phyloP scores from a whole-genome alignment of 2,888 invertebrate genomes.

The Toxonevra muliebris region DNA sequence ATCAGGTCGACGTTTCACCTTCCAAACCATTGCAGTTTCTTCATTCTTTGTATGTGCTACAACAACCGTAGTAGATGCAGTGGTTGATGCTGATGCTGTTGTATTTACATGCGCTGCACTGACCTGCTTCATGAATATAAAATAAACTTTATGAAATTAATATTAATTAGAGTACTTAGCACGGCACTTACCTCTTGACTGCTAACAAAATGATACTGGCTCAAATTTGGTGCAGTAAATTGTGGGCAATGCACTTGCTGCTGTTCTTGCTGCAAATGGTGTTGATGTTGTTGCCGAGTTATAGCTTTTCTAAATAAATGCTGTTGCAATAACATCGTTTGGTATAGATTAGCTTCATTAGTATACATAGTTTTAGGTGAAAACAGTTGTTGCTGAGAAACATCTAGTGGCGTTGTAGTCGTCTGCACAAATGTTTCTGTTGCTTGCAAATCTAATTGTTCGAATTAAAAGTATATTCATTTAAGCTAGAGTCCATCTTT shows the following conservation, averaged over 20 bases:
- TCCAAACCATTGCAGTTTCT: slow-evolving; percentile 72
- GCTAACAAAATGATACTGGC: slow-evolving; percentile 70
- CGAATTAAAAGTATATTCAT: too few relatives aligned
- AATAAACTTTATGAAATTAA: too few relatives aligned
- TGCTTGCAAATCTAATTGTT: too few relatives aligned
- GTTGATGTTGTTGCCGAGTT: slow-evolving; percentile 48
- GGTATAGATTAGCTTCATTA: slow-evolving; percentile 73
- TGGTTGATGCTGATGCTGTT: slow-evolving; percentile 30
- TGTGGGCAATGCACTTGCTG: slow-evolving; percentile 48
- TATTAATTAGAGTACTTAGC: too few relatives aligned
- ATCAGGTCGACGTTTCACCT: slow-evolving; percentile 79
- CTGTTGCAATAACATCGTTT: slow-evolving; percentile 76
- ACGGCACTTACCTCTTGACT: slow-evolving; percentile 66
- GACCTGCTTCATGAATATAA: too few relatives aligned
- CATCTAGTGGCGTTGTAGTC: neutral
- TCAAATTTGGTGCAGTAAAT: slow-evolving; percentile 70
- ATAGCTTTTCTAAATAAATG: slow-evolving; percentile 68
- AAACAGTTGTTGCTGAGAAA: slow-evolving; percentile 18
- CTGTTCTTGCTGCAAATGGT: slow-evolving; percentile 30
- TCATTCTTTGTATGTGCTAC: slow-evolving; percentile 21
- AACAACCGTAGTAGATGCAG: slow-evolving; percentile 26
- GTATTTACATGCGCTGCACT: slow-evolving; percentile 35
- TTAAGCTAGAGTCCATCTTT: too few relatives aligned
- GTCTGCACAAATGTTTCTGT: neutral
- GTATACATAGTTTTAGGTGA: slow-evolving; percentile 75